A percentile compares a stretch with the other conserved stretches of the same genome.
Conservation (phyloP, 2,113 vertebrate genomes). For the Apodemus sylvaticus region DNA sequence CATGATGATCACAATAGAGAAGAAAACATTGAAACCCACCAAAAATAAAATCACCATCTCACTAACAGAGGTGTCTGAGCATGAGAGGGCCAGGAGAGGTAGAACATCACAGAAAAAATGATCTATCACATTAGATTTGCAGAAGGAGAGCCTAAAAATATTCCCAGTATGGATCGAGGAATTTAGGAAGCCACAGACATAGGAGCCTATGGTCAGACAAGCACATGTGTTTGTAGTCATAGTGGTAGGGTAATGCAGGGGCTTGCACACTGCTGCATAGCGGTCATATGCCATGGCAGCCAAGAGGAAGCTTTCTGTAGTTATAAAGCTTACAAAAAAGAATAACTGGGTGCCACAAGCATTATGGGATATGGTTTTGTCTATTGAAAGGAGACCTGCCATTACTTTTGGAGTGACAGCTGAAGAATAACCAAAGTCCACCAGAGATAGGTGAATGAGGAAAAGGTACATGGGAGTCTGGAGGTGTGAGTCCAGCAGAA, state of each 20-base stretch:
- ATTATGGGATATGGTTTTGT: neutral
- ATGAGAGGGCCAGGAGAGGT: constrained; percentile 51
- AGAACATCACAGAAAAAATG: constrained; percentile 66
- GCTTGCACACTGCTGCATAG: constrained; percentile 12
- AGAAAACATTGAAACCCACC: constrained; percentile 17
- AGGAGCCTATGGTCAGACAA: neutral
- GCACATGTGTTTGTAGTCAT: neutral
- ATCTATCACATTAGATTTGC: neutral
- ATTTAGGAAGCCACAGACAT: constrained; percentile 26
- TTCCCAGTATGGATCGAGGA: constrained; percentile 23
- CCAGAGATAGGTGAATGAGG: constrained; percentile 56
- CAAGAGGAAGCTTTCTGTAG: constrained; percentile 13
- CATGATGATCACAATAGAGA: neutral
- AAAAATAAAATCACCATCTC: constrained; percentile 14
- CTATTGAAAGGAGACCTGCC: constrained; percentile 22
- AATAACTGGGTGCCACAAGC: constrained; percentile 5
- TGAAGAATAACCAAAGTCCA: constrained; percentile 64
- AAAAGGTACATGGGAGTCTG: constrained; percentile 54
- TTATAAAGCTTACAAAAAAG: constrained; percentile 29
- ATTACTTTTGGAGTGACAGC: constrained; percentile 62
- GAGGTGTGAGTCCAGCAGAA: constrained; percentile 29
- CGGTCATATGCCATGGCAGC: constrained; percentile 28
- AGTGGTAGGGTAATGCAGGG: neutral
- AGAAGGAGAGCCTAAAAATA: constrained; percentile 47
- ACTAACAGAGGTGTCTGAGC: neutral